Evolutionary conservation across 2,113 vertebrate genomes (phyloP).

Genomic region (Triplophysa siluroides): DNA sequence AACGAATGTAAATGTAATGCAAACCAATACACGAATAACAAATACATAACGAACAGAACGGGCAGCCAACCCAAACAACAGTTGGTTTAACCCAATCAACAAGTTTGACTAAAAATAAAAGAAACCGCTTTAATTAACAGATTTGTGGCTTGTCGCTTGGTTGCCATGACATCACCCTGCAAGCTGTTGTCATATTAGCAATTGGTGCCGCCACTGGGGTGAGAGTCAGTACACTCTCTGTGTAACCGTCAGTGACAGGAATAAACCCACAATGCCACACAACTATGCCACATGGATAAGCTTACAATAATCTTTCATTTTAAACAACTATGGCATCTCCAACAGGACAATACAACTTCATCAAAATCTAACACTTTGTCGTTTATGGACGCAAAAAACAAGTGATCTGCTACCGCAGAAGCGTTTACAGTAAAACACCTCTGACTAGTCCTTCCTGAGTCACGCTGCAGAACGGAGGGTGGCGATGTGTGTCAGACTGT

Average conservation of each 20-base stretch:
- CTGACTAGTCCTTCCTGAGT: conserved; percentile 54
- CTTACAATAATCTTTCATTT: conserved; percentile 22
- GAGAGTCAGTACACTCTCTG: conserved; percentile 54
- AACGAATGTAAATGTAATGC: conserved; percentile 16
- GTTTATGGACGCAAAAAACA: background rate
- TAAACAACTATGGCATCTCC: conserved; percentile 32
- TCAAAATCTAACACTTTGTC: conserved; percentile 54
- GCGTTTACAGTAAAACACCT: conserved; percentile 51
- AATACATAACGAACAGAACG: conserved; percentile 40
- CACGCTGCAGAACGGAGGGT: conserved; percentile 32
- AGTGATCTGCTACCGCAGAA: background rate
- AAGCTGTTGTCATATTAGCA: conserved; percentile 57
- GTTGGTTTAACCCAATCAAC: conserved; percentile 47
- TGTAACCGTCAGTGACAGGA: conserved; percentile 39
- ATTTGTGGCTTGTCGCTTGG: conserved; percentile 43
- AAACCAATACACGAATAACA: conserved; percentile 25
- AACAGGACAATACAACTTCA: conserved; percentile 44
- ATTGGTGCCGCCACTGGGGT: conserved; percentile 49
- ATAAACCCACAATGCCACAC: conserved; percentile 43
- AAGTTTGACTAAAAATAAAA: conserved; percentile 52
- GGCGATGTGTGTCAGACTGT: conserved; percentile 57
- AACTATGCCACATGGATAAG: conserved; percentile 53
- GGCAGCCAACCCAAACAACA: conserved; percentile 13
- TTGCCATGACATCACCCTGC: conserved; percentile 55
- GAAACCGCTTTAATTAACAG: conserved; percentile 48